Conservation (phyloP, 2,797 vertebrate species). For the Echiichthys vipera region DNA sequence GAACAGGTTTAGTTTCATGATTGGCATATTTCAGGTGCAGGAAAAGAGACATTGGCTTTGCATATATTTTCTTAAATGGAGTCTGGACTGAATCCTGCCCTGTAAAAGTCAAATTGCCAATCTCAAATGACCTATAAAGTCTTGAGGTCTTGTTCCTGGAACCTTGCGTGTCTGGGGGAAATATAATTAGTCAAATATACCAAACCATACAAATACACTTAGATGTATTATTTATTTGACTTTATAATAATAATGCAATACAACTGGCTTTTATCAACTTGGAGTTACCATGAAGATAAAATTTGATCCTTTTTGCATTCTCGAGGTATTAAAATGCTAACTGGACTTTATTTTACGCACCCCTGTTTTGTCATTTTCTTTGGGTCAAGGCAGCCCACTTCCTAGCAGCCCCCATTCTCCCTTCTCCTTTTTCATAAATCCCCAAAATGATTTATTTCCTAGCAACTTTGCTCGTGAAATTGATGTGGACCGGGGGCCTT, state of each 20-base stretch:
- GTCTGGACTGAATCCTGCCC: constrained; percentile 71
- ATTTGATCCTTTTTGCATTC: constrained; percentile 17
- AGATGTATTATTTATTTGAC: constrained; percentile 38
- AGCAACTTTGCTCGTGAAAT: constrained; percentile 80
- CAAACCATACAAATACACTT: constrained; percentile 16
- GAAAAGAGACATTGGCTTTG: constrained; percentile 49
- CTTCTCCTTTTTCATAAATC: constrained; percentile 65
- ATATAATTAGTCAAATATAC: constrained; percentile 71
- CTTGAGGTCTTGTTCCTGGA: constrained; percentile 67
- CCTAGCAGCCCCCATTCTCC: constrained; percentile 12
- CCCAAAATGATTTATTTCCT: constrained; percentile 83
- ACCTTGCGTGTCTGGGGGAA: constrained; percentile 63
- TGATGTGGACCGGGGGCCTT: constrained; percentile 78
- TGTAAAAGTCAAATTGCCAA: constrained; percentile 73
- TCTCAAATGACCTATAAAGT: constrained; percentile 80
- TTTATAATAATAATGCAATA: constrained; percentile 15
- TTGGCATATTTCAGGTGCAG: constrained; percentile 62
- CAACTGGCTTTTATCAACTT: constrained; percentile 31
- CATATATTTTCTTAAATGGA: constrained; percentile 64
- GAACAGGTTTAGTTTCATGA: constrained; percentile 55
- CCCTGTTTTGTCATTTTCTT: constrained; percentile 25
- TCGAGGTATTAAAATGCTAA: constrained; percentile 17
- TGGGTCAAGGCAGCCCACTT: constrained; percentile 33
- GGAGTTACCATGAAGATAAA: constrained; percentile 12
- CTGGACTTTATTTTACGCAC: constrained; percentile 31